Percentiles rank a stretch among this genome's conserved stretches.
Conservation (phyloP, 2,888 invertebrate genomes). For the Volucella zonaria region DNA sequence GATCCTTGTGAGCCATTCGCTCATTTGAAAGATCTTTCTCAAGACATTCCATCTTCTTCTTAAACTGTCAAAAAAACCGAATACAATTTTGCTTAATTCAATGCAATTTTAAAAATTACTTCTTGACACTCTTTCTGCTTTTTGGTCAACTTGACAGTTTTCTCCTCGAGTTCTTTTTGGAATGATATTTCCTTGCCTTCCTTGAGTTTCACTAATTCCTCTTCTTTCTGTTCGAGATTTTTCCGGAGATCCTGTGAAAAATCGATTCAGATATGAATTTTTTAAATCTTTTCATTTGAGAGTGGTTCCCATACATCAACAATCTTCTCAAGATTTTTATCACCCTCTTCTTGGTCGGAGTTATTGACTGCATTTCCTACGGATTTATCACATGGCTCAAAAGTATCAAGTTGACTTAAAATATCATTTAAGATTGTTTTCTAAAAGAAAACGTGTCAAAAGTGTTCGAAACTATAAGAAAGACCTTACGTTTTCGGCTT, state of each 20-base stretch:
- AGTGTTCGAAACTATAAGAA: neutral
- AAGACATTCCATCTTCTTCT: conserved; percentile 27
- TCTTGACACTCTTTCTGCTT: conserved; percentile 40
- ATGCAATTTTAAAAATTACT: conserved; percentile 19
- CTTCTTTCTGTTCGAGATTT: conserved; percentile 19
- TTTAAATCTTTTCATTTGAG: neutral
- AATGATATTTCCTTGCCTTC: conserved; percentile 1
- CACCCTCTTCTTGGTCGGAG: conserved; percentile 13
- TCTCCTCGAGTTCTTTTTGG: conserved; percentile 45
- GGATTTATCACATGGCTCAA: neutral
- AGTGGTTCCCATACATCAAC: conserved; percentile 23
- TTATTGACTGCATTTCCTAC: neutral
- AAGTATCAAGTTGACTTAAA: conserved; percentile 29
- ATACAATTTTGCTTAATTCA: neutral
- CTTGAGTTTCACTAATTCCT: conserved; percentile 15
- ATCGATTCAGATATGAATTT: neutral
- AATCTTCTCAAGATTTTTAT: conserved; percentile 20
- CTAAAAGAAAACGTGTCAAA: neutral
- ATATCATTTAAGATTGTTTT: conserved; percentile 14
- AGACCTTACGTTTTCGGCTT: conserved; percentile 30
- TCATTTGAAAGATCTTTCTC: conserved; percentile 17
- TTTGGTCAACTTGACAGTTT: neutral
- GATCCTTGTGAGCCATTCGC: neutral
- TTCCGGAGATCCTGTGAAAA: conserved; percentile 12
- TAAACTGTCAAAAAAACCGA: conserved; percentile 21